Evolutionary conservation across 2,797 vertebrate genomes (phyloP), one percentile per base, ranked within the genome.

Genomic region (Benthosema pterotum): DNA sequence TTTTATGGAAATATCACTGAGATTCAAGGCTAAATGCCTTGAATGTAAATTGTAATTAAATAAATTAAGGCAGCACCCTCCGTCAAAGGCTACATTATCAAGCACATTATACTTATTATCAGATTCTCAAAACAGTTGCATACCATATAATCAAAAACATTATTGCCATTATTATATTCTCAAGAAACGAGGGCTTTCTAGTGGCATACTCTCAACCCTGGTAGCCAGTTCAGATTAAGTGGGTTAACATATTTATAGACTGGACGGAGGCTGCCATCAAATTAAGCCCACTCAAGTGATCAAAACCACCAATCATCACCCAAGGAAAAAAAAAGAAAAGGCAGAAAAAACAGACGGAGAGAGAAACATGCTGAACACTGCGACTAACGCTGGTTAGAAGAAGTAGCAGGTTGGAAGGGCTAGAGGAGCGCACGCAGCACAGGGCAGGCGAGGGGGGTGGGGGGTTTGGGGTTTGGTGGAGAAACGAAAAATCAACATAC

Each of bases 401-500:
- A 11, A 58, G 56, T 13, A 52, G 50, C 18, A 52, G 11, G 17
- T 38, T 11, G 18, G 17, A 25, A 46, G 32, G 47, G 28, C 47
- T 25, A 3, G n/a, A n/a, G 19, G 47, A 38, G 48, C 58, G 25
- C 22, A 25, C 22, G 28, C 17, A 43, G 60, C 16, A 43, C 25
- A 3, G 42, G 22, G 42, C 22, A 50, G 57, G 91, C 79, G 42
- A 77, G 71, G 78, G 81, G 63, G 72, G 74, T 63, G 74, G 65
- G 92, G 89, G 2, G 5, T 32, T 32, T 25, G 22, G 1, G 5
- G 6, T 32, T 32, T 32, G 58, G 85, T 91, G 95, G 93, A 94
- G 93, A 94, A 94, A 80, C 92, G 50, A 93, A 94, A 95, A 97
- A 95, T 94, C 92, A 94, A 99, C 98, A 99, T 99, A 99, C 98